These are phyloP conservation scores for Peromyscus polionotus DNA, from an alignment of 2,113 vertebrate species.

Conservation along the genomic window DNA sequence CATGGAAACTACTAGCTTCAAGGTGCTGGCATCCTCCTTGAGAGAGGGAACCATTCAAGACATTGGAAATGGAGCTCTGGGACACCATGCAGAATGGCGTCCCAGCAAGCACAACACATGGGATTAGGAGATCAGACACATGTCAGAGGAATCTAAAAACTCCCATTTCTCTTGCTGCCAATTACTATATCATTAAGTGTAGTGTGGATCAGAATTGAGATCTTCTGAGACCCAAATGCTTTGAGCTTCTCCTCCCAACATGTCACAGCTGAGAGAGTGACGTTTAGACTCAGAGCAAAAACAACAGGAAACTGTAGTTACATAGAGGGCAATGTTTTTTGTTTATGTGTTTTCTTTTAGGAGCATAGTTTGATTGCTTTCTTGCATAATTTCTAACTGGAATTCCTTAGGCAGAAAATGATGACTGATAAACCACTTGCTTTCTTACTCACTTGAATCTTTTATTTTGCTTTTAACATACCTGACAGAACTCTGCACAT, in stretches of 20 bases:
- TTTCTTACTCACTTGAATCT: background rate
- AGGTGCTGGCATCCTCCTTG: background rate
- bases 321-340: background rate
- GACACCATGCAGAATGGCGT: background rate
- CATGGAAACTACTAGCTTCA: background rate
- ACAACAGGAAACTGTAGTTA: background rate
- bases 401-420: background rate
- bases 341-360: background rate
- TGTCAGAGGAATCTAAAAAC: background rate
- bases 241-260: background rate
- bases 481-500: constrained; percentile 29
- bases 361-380: background rate
- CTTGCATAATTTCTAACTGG: background rate
- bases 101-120: background rate
- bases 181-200: background rate
- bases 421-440: background rate
- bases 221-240: background rate
- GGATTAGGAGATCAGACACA: background rate
- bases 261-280: background rate
- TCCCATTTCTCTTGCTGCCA: background rate
- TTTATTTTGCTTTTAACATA: background rate
- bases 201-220: background rate
- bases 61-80: background rate
- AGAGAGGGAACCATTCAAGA: background rate
- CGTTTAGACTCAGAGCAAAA: background rate